Base-by-base conservation (phyloP, 2,113 vertebrate genomes). In the Sprattus sprattus region DNA sequence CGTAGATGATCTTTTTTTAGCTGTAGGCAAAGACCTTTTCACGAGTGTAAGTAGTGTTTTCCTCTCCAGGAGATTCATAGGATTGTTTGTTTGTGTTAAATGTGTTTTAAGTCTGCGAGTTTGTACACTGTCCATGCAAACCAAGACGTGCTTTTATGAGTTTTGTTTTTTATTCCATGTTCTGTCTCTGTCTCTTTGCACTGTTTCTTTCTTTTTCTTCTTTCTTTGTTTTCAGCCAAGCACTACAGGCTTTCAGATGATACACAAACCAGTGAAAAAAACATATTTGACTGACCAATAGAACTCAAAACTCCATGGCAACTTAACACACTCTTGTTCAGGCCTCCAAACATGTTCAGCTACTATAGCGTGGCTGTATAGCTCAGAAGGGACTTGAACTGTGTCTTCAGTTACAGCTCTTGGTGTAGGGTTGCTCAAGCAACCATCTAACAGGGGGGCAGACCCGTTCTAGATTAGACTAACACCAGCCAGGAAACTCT, bases 1-100 rank as follows among this genome's bases (percentile, higher is more conserved):
- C 81, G 92, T 92, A 92, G 90, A 85, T 89, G 85, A 86, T 86
- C 85, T 84, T 89, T 85, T 92, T 89, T 86, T 92, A 93, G 89
- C 71, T 90, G 18, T 89, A 87, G 54, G 28, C 71, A 87, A 89
- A 80, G 49, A 90, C 85, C 44, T 22, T 64, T 86, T 78, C 85
- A 86, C 57, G 88, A 88, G 60, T 82, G 18, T 86, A 88, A 67
- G 44, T 86, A 57, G n/a, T 39, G 85, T 92, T 86, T 82, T 39
- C 52, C 83, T 88, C 85, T 86, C 32, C 89, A 85, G 67, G 67
- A 80, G 86, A 88, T 91, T 89, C 89, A 89, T 87, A 88, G 84
- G 81, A 90, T 71, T 67, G 39, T 39, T 39, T 39, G 39, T 71
- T 82, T 85, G 71, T 71, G 28, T 39, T 44, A 78, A 78, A 86